A percentile compares a stretch with the other conserved stretches of the same genome.
phyloP scores from a whole-genome alignment of 2,888 invertebrate species.

The Caenorhabditis sulstoni region DNA sequence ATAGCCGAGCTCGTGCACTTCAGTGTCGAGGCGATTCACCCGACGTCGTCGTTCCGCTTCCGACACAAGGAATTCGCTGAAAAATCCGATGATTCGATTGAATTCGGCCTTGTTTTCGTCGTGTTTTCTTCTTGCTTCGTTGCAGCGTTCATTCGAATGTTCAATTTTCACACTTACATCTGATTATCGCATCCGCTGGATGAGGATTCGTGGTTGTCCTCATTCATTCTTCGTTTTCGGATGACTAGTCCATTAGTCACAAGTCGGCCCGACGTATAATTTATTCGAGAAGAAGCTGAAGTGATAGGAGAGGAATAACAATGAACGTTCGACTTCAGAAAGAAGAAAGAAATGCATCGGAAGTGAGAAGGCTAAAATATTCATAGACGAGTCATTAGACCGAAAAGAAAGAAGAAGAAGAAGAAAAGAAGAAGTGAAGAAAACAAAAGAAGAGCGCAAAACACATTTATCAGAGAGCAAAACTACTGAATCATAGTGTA shows the following conservation, averaged over 20 bases:
- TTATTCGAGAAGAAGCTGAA: conserved; percentile 24
- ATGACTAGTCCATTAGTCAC: conserved; percentile 37
- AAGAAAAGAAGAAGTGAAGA: neutral
- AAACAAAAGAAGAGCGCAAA: conserved; percentile 22
- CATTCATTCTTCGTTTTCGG: conserved; percentile 45
- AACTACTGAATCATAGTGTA: conserved; percentile 6
- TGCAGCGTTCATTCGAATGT: neutral
- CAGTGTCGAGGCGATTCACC: conserved; percentile 44
- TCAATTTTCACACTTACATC: conserved; percentile 31
- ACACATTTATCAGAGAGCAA: conserved; percentile 31
- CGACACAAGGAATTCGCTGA: conserved; percentile 53
- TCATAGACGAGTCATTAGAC: conserved; percentile 42
- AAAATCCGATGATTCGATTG: conserved; percentile 37
- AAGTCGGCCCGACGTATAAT: conserved; percentile 12
- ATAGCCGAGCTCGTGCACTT: conserved; percentile 51
- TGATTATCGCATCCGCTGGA: conserved; percentile 62
- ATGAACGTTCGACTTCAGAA: neutral
- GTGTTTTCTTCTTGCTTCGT: neutral
- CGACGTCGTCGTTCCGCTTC: conserved; percentile 32
- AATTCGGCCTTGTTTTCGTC: conserved; percentile 5
- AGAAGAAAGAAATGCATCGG: conserved; percentile 19
- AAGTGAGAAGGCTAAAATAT: conserved; percentile 32
- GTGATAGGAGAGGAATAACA: conserved; percentile 23
- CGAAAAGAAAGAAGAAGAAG: conserved; percentile 9
- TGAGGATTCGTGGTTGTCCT: conserved; percentile 55